Base-by-base conservation (phyloP, 2,797 vertebrate genomes). In the Melopsittacus undulatus region DNA sequence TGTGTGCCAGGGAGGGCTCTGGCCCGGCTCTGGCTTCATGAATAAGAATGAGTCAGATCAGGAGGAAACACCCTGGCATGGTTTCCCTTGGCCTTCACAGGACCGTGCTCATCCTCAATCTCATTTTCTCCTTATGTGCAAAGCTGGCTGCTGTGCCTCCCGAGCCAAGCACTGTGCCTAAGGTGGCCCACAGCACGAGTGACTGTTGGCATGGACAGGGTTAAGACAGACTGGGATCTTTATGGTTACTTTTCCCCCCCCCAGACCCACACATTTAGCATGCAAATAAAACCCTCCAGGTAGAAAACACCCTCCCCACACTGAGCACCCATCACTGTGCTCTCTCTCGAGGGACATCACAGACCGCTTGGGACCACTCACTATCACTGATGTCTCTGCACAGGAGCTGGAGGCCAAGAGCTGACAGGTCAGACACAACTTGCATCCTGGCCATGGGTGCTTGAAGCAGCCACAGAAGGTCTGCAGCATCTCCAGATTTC, bases 1-100 rank as follows among this genome's bases (percentile, higher is more conserved):
- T 22, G 77, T 54, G 62, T 91, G 83, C 83, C 95, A 96, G 72
- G 49, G 54, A 97, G 93, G 95, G 87, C 72, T 94, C 94, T 95
- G 90, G 92, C 67, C 77, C 79, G 88, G 69, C 90, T 95, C 92
- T 87, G 86, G 57, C 62, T 97, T 75, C 59, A 20, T 88, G 91
- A 96, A 93, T 94, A 83, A 93, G 49, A 70, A 81, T 83, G 68
- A 95, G 72, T 83, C 95, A 96, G 94, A 89, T 20, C 5, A 62
- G 92, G 74, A 95, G 93, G 72, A 96, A 96, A 94, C 5, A 40
- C 75, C 34, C 92, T 93, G 93, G 89, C 91, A 82, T 54, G 85
- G 72, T 78, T 96, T 95, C 72, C 84, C 64, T 68, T 94, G 96
- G 92, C 19, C 0, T 72, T 89, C 57, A 77, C 2, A 8, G 89